Evolutionary conservation across 2,113 vertebrate species (phyloP).

Genomic region (Mormyrus lacerda): DNA sequence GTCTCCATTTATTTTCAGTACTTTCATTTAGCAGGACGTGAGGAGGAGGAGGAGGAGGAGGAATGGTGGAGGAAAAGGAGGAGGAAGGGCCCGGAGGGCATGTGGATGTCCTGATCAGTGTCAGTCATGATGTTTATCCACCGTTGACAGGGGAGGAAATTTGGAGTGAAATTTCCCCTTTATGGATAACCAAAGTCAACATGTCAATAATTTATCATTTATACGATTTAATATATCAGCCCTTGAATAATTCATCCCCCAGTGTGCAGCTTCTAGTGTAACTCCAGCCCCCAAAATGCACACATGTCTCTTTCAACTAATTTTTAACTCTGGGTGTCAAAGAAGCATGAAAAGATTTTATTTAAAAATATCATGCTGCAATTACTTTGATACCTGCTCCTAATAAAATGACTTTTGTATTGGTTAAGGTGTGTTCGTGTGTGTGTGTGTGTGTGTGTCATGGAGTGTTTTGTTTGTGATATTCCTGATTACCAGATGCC

Average conservation of each 20-base stretch:
- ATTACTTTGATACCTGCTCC: neutral
- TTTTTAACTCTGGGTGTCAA: neutral
- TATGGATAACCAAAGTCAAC: slow-evolving; percentile 35
- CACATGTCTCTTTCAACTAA: neutral
- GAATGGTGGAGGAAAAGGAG: neutral
- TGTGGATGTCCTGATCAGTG: neutral
- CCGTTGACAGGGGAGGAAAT: slow-evolving; percentile 23
- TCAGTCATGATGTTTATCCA: slow-evolving; percentile 26
- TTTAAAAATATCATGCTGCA: neutral
- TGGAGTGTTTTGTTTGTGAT: neutral
- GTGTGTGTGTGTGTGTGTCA: too few relatives aligned
- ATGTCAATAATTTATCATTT: slow-evolving; percentile 41
- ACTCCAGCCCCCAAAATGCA: neutral
- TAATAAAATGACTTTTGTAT: neutral
- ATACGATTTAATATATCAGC: slow-evolving; percentile 41
- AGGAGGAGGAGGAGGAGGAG: neutral
- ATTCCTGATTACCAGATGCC: neutral
- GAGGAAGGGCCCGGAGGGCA: neutral
- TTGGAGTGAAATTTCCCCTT: slow-evolving; percentile 29
- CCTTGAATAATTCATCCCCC: slow-evolving; percentile 33
- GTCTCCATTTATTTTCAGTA: neutral
- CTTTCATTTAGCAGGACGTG: neutral
- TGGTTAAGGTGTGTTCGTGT: neutral
- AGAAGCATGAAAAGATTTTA: neutral
- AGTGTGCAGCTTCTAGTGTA: neutral